Evolutionary conservation across 1,140 invertebrate species (phyloP).

Genomic region (Plodia interpunctella): DNA sequence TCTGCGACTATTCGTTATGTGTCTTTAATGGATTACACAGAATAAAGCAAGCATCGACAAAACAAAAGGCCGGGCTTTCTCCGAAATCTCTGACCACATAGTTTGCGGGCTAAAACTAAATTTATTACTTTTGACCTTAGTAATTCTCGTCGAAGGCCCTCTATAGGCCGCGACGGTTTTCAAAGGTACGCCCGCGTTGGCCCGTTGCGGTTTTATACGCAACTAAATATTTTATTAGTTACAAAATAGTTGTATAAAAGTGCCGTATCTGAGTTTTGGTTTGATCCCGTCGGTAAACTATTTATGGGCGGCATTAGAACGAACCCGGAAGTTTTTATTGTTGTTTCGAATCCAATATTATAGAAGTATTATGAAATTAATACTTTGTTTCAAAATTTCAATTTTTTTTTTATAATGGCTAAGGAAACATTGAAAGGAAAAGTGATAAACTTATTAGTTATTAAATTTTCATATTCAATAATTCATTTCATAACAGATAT

Average conservation of each 20-base stretch:
- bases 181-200: conserved; percentile 48
- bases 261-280: conserved; percentile 32
- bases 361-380: too few relatives aligned
- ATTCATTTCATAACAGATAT: too few relatives aligned
- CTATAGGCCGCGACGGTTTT: conserved; percentile 56
- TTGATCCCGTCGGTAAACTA: conserved; percentile 29
- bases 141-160: conserved; percentile 67
- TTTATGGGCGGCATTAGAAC: conserved; percentile 21
- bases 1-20: conserved; percentile 59
- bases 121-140: conserved; percentile 73
- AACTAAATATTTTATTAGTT: conserved; percentile 68
- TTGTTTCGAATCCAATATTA: background rate
- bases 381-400: too few relatives aligned
- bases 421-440: too few relatives aligned
- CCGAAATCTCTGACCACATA: conserved; percentile 67
- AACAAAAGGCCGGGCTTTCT: conserved; percentile 57
- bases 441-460: too few relatives aligned
- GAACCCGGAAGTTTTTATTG: conserved; percentile 15
- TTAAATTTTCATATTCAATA: too few relatives aligned
- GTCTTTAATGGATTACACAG: conserved; percentile 69
- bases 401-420: too few relatives aligned
- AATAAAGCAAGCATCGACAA: conserved; percentile 71
- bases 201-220: conserved; percentile 58
- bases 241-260: conserved; percentile 59
- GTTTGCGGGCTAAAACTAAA: conserved; percentile 69